Conservation (phyloP, 2,888 invertebrate genomes). For the Elysia crispata region DNA sequence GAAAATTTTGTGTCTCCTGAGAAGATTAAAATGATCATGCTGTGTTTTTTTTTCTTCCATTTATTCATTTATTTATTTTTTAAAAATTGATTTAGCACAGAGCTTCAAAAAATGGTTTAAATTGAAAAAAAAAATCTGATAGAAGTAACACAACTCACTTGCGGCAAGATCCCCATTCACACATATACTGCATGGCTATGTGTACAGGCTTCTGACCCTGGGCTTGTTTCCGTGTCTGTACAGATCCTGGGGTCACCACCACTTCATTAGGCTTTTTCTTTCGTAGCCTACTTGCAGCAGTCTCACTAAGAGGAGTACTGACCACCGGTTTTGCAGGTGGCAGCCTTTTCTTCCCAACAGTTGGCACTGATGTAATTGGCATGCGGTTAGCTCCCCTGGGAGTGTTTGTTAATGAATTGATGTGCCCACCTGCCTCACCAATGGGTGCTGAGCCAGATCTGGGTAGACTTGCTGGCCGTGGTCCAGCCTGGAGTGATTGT, state of each 20-base stretch:
- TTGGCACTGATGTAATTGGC: constrained; percentile 37
- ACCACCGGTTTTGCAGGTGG: constrained; percentile 4
- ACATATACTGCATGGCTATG: constrained; percentile 80
- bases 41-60: no score
- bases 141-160: constrained; percentile 75
- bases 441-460: not conserved
- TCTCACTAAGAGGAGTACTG: not conserved
- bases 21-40: no score
- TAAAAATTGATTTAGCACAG: not conserved
- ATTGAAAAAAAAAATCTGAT: not conserved
- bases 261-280: constrained; percentile 38
- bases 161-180: constrained; percentile 95
- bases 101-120: not conserved
- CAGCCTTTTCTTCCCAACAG: not conserved
- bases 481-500: not conserved
- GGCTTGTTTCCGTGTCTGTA: not conserved
- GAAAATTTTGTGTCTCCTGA: no score
- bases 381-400: not conserved
- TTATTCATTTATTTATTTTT: no score
- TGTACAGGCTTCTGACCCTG: constrained; percentile 49
- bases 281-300: not conserved
- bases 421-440: constrained; percentile 18
- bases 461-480: not conserved
- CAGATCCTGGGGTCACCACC: not conserved
- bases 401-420: not conserved